Evolutionary conservation across 2,113 vertebrate genomes (phyloP), one percentile per base, ranked within the genome.

Genomic region (Camelus dromedarius): DNA sequence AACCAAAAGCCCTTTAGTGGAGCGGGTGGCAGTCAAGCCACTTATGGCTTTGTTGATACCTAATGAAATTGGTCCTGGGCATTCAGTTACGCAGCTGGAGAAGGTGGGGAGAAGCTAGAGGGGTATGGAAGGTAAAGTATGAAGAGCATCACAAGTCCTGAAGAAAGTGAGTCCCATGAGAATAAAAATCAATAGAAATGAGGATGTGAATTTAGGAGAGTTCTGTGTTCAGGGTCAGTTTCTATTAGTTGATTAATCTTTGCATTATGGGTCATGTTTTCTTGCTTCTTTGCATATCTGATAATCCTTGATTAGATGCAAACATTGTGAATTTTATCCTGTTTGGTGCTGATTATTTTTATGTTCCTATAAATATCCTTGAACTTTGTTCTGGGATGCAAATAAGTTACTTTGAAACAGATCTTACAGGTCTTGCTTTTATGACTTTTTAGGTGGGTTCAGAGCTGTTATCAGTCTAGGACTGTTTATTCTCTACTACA

Each of bases 231-330:
- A 26, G 32, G 30, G 69, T 62, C 64, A 30, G 3, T 89, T 89
- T 95, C 22, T 79, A 15, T n/a, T 46, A 22, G 46, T n/a, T 87
- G 60, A 42, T 76, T 50, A 50, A 79, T 89, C 26, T 79, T 82
- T 70, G 87, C 52, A 79, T 79, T 96, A 20, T 66, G 48, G 62
- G 46, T 50, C 84, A 79, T 86, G 30, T 86, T 96, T 82, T 50
- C 54, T 22, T 56, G 48, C 19, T 60, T n/a, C 38, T 72, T 77
- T 92, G n/a, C 32, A 56, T 16, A 94, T 82, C 18, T 69, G 2
- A 83, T 87, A 19, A 64, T 90, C 89, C 96, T 83, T 83, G 83
- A 83, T 75, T 83, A 46, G 56, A 66, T 83, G 54, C 28, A 91
- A 80, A 88, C 5, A 70, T 48, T 62, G 54, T 92, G 50, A 94